phyloP scores from a whole-genome alignment of 2,113 vertebrate genomes.

The Camelus dromedarius region DNA sequence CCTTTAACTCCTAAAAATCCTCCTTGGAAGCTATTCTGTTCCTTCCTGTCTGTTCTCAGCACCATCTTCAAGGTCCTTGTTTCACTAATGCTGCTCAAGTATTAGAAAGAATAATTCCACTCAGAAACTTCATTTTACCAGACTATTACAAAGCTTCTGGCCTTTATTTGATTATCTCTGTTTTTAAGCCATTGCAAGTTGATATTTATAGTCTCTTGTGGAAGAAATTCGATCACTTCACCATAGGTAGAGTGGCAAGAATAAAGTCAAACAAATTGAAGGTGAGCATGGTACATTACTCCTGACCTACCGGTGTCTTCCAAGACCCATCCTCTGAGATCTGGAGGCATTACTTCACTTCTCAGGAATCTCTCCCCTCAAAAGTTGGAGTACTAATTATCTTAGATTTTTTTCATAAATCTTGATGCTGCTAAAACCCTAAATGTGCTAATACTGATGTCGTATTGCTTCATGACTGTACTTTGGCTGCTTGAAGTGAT shows the following conservation, averaged over 20 bases:
- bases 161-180: not conserved
- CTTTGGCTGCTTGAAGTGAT: not conserved
- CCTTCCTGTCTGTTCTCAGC: not conserved
- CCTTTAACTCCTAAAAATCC: not conserved
- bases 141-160: not conserved
- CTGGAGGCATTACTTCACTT: not conserved
- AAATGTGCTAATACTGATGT: not conserved
- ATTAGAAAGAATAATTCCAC: not conserved
- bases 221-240: not conserved
- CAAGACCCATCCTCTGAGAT: not conserved
- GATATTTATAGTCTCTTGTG: not conserved
- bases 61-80: not conserved
- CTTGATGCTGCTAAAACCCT: not conserved
- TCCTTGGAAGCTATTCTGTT: not conserved
- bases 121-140: slow-evolving; percentile 1
- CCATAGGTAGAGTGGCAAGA: not conserved
- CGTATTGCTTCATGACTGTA: not conserved
- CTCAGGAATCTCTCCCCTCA: not conserved
- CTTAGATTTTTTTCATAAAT: not conserved
- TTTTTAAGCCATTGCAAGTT: slow-evolving; percentile 9
- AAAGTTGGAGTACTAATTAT: not conserved
- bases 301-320: not conserved
- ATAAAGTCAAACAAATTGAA: not conserved
- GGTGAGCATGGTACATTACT: not conserved
- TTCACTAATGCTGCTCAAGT: not conserved